phyloP scores from a whole-genome alignment of 1,140 invertebrate genomes.

The Psix sp. region DNA sequence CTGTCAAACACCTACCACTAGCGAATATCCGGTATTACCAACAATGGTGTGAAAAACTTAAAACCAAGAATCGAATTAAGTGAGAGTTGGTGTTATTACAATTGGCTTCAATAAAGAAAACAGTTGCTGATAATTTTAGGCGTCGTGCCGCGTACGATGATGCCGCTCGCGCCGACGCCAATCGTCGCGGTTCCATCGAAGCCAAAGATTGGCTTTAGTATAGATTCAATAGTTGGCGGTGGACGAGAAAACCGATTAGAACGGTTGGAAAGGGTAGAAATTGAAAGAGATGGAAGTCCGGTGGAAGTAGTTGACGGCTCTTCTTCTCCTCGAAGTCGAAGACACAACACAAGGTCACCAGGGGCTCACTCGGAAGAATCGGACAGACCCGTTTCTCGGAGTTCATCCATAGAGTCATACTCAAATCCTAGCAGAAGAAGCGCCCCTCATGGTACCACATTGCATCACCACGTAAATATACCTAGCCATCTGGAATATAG shows the following conservation, averaged over 20 bases:
- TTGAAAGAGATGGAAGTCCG: conserved; percentile 69
- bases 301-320: conserved; percentile 70
- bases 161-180: conserved; percentile 92
- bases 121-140: conserved; percentile 19
- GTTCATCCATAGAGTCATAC: conserved; percentile 73
- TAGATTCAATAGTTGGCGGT: conserved; percentile 94
- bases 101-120: background rate
- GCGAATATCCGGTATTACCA: background rate
- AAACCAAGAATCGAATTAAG: background rate
- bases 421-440: conserved; percentile 64
- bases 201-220: conserved; percentile 95
- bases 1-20: too few relatives aligned
- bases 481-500: conserved; percentile 64
- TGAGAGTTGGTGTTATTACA: background rate
- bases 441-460: conserved; percentile 43
- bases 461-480: conserved; percentile 60
- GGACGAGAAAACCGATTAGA: conserved; percentile 71
- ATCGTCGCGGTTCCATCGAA: conserved; percentile 89
- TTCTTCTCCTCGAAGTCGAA: conserved; percentile 71
- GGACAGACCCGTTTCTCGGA: conserved; percentile 67
- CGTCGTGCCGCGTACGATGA: conserved; percentile 82
- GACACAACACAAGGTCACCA: conserved; percentile 64
- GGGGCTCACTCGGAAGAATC: conserved; percentile 73
- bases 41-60: conserved; percentile 38
- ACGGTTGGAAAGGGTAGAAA: conserved; percentile 68